Evolutionary conservation across 2,888 invertebrate genomes (phyloP), one percentile per base, ranked within the genome.

Genomic region (Acholoe squamosa): DNA sequence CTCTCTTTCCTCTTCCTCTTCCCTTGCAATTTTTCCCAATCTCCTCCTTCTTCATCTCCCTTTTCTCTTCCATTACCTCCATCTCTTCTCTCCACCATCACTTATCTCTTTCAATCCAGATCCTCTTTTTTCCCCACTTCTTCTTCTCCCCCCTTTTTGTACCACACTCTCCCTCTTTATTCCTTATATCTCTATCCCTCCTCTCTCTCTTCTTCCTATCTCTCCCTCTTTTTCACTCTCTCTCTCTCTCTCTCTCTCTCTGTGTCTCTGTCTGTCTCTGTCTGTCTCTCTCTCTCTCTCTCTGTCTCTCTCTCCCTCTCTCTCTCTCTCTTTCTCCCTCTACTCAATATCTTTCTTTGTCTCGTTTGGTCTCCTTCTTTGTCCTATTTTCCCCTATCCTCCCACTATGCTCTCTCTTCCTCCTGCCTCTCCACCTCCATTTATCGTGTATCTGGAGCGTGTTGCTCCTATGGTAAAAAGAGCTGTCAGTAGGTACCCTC

Each of bases 271-370:
- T 92, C 91, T 84, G 84, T 61, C 91, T 92, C 91, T 90, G 84
- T 92, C 91, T 90, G 86, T 91, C 91, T 90, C 90, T 90, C 90
- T 92, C 91, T 92, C 91, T 92, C 92, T 92, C 91, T 90, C 91
- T 92, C 90, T 91, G 91, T 90, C 90, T 91, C 91, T 91, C 91
- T 90, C 92, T 91, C 91, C 91, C 89, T 84, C 89, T 77, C 91
- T 91, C 90, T 89, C 91, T 92, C 91, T 54, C 54, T 54, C 54
- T 54, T 19, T 54, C 54, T 91, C 90, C 67, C 54, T 54, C 54
- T 19, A 10, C 54, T 54, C 54, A 14, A 10, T 54, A 10, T 54
- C 54, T 54, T 19, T 54, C 54, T 54, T 19, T 54, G 12, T 54
- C 54, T 54, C 54, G 10, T 19, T 54, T 19, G 10, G 12, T 54